phyloP scores from a whole-genome alignment of 2,797 vertebrate genomes.

The Gastrophryne carolinensis region DNA sequence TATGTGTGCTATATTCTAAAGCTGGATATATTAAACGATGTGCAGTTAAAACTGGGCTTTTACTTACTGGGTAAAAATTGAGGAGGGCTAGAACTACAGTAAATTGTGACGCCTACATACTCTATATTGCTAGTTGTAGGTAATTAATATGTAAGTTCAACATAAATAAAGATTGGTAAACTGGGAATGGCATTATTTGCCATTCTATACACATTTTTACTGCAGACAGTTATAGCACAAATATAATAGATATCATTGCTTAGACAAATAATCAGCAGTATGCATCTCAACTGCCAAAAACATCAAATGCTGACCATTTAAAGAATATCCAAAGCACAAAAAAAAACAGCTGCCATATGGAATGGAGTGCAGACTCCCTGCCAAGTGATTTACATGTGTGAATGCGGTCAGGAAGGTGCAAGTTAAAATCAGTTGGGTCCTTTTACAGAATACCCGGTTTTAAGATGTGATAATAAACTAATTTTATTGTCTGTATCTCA shows the following conservation, averaged over 20 bases:
- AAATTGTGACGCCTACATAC: no score
- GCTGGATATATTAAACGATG: no score
- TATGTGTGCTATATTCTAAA: no score
- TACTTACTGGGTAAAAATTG: no score
- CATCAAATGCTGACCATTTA: not conserved
- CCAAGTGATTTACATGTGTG: constrained; percentile 6
- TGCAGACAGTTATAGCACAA: not conserved
- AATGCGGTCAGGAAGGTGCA: constrained; percentile 10
- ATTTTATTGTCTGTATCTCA: constrained; percentile 25
- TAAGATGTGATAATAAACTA: constrained; percentile 36
- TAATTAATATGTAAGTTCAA: not conserved
- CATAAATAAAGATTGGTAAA: not conserved
- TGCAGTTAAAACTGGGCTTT: no score
- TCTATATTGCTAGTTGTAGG: no score
- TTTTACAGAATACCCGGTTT: constrained; percentile 24
- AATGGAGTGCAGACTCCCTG: not conserved
- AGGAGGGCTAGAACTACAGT: no score
- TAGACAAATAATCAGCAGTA: not conserved
- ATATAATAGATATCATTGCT: not conserved
- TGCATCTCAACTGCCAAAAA: not conserved
- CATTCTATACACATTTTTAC: not conserved
- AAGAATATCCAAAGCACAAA: constrained; percentile 4
- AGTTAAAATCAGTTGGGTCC: constrained; percentile 30
- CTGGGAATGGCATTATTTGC: not conserved
- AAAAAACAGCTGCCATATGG: constrained; percentile 13